Conservation (phyloP, 2,113 vertebrate species). For the Rhagologus leucostigma region DNA sequence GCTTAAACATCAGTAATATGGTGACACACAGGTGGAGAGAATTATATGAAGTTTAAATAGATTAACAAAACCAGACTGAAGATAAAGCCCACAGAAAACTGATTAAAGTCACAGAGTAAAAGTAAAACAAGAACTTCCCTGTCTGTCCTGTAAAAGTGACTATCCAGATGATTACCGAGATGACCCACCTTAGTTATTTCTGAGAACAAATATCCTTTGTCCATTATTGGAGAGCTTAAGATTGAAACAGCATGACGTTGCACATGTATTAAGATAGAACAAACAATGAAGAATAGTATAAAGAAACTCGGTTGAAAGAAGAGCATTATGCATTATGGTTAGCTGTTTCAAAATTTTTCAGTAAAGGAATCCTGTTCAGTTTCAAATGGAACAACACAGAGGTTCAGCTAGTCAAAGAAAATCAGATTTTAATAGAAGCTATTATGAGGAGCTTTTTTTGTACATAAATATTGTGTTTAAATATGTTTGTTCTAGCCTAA, state of each 20-base stretch:
- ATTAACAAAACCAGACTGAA: neutral
- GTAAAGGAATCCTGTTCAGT: neutral
- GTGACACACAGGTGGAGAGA: neutral
- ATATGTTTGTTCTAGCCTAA: neutral
- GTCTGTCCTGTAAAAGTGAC: neutral
- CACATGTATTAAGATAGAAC: neutral
- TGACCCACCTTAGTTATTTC: neutral
- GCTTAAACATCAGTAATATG: neutral
- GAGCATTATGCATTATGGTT: neutral
- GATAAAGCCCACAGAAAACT: neutral
- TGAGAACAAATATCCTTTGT: neutral
- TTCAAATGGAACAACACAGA: neutral
- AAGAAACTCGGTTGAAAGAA: neutral
- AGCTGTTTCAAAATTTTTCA: neutral
- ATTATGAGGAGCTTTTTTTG: neutral
- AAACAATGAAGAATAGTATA: neutral
- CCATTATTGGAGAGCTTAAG: neutral
- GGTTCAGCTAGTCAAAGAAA: neutral
- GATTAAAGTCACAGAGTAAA: neutral
- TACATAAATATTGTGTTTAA: neutral
- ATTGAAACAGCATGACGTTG: neutral
- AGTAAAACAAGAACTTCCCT: neutral
- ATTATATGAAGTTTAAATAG: neutral
- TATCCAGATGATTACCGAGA: neutral
- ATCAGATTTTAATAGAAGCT: neutral